A percentile compares a stretch with the other conserved stretches of the same genome.
Conservation (phyloP, 2,888 invertebrate species). For the Philonicus albiceps region DNA sequence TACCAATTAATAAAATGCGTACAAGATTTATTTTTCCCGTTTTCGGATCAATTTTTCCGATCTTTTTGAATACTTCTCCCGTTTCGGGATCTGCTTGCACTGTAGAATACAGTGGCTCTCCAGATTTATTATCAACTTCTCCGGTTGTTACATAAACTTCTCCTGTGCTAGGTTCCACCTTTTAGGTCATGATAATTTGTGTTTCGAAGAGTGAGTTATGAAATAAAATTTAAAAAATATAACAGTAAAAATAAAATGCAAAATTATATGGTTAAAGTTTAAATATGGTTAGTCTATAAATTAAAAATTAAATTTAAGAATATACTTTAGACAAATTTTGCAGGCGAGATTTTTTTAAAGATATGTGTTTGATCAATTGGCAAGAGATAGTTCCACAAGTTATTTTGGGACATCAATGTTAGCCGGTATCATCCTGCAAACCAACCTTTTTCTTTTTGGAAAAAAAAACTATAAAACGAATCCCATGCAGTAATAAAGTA, state of each 20-base stretch:
- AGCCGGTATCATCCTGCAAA: too few species aligned
- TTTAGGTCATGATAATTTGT: neutral
- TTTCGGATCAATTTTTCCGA: slow-evolving; percentile 75
- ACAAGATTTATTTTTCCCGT: slow-evolving; percentile 66
- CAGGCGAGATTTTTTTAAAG: too few species aligned
- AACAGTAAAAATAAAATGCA: neutral
- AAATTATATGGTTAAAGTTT: neutral
- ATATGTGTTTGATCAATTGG: too few species aligned
- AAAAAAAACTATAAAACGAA: too few species aligned
- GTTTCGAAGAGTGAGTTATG: neutral
- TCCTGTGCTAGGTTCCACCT: neutral
- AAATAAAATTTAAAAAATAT: neutral
- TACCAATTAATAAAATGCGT: neutral
- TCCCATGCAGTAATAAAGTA: too few species aligned
- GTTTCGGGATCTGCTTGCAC: slow-evolving; percentile 76
- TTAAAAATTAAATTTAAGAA: neutral
- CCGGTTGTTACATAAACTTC: slow-evolving; percentile 70
- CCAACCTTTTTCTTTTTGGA: too few species aligned
- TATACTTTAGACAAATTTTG: too few species aligned
- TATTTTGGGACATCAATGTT: too few species aligned
- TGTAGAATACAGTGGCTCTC: slow-evolving; percentile 72
- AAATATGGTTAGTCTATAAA: neutral
- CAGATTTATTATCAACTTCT: slow-evolving; percentile 71
- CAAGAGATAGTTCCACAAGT: too few species aligned
- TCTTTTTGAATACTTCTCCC: slow-evolving; percentile 76